Percentiles rank a stretch among this genome's conserved stretches.
These are phyloP conservation scores for Oncorhynchus clarkii DNA, from an alignment of 2,113 vertebrate species.

Conservation along the genomic window DNA sequence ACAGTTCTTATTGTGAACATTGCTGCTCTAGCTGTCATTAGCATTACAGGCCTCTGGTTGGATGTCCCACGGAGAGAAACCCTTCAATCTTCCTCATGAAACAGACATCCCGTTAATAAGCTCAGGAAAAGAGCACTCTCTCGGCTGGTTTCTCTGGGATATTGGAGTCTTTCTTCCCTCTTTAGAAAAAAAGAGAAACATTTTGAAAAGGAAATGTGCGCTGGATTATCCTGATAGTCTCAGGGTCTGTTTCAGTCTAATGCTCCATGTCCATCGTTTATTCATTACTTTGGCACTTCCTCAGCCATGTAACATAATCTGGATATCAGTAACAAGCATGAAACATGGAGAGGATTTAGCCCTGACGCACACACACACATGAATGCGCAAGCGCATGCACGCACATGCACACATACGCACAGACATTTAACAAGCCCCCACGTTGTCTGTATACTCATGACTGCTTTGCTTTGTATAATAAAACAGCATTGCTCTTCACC, in stretches of 20 bases:
- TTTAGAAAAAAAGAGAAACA: conserved; percentile 1
- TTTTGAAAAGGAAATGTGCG: conserved; percentile 42
- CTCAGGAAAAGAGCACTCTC: conserved; percentile 19
- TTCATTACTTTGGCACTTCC: conserved; percentile 9
- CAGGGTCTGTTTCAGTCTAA: conserved; percentile 3
- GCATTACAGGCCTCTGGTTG: conserved; percentile 34
- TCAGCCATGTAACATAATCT: conserved; percentile 1
- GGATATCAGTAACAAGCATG: neutral
- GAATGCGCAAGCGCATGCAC: neutral
- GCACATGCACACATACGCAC: neutral
- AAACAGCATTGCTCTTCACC: neutral
- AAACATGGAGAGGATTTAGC: neutral
- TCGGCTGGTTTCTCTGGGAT: conserved; percentile 19
- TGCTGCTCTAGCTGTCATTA: conserved; percentile 26
- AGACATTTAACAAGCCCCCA: conserved; percentile 1
- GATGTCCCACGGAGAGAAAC: conserved; percentile 15
- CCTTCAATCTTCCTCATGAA: conserved; percentile 37
- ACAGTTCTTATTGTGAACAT: conserved; percentile 28
- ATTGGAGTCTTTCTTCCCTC: conserved; percentile 18
- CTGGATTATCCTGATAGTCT: neutral
- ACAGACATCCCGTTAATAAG: conserved; percentile 40
- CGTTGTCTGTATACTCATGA: neutral
- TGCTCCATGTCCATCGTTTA: conserved; percentile 14
- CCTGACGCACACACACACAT: neutral
- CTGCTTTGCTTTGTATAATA: conserved; percentile 9